Percentiles rank a stretch among this genome's conserved stretches.
These are phyloP conservation scores for Spialia ferax DNA, from an alignment of 2,888 invertebrate species.

Conservation along the genomic window DNA sequence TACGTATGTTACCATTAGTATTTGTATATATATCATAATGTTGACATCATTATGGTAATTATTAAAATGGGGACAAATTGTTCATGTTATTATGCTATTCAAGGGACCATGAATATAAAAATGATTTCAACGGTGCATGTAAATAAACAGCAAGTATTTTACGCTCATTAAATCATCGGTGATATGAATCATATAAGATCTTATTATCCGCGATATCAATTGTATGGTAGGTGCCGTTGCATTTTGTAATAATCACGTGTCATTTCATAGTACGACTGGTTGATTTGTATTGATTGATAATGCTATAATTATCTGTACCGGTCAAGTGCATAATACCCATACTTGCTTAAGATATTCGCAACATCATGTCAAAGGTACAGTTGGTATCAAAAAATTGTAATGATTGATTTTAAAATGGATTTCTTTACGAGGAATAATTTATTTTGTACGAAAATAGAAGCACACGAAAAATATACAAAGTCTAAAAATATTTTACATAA, in stretches of 20 bases:
- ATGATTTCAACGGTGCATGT: background rate
- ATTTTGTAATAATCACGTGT: slow-evolving; percentile 15
- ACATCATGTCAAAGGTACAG: background rate
- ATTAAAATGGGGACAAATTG: too few species aligned
- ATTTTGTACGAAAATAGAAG: too few species aligned
- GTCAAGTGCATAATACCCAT: slow-evolving; percentile 5
- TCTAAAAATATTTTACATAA: too few species aligned
- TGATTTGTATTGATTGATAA: slow-evolving; percentile 23
- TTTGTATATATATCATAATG: too few species aligned
- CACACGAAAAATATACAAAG: too few species aligned
- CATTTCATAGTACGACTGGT: slow-evolving; percentile 11
- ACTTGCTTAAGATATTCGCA: slow-evolving; percentile 1
- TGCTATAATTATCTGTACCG: slow-evolving; percentile 16
- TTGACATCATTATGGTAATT: too few species aligned
- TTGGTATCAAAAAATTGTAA: background rate
- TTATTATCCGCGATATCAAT: slow-evolving; percentile 2
- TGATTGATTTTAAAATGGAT: background rate
- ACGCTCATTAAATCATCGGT: background rate
- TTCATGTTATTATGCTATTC: background rate
- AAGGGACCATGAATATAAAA: background rate
- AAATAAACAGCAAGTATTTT: background rate
- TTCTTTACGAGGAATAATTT: too few species aligned
- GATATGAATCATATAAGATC: background rate
- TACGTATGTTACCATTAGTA: background rate
- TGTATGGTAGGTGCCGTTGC: slow-evolving; percentile 15